Conservation (phyloP, 2,888 invertebrate genomes). For the Athalia rosae region DNA sequence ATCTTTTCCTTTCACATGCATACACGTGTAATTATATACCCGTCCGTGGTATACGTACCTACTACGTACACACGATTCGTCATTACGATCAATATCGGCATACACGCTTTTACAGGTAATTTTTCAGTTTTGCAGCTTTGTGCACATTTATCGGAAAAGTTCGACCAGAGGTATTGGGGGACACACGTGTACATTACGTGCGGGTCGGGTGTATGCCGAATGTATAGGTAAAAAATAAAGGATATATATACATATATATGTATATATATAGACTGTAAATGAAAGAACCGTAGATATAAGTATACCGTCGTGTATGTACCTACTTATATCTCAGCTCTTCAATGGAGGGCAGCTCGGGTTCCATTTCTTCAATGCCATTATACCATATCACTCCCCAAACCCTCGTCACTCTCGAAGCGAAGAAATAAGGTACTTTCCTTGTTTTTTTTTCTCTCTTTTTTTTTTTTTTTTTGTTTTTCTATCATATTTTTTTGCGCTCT, state of each 20-base stretch:
- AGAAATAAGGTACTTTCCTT: slow-evolving; percentile 18
- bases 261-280: not conserved
- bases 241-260: no score
- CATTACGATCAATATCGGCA: not conserved
- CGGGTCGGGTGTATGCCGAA: no score
- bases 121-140: not conserved
- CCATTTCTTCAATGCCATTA: slow-evolving; percentile 31
- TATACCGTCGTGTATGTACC: not conserved
- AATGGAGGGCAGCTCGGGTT: slow-evolving; percentile 28
- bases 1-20: not conserved
- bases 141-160: no score
- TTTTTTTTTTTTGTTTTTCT: not conserved
- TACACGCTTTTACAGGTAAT: not conserved
- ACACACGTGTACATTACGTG: no score
- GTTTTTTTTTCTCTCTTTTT: not conserved
- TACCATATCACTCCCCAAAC: not conserved
- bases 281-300: not conserved
- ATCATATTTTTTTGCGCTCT: not conserved
- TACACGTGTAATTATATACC: not conserved
- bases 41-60: not conserved
- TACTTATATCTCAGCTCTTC: not conserved
- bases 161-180: no score
- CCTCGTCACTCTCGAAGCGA: slow-evolving; percentile 6
- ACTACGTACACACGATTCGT: no score
- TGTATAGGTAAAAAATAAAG: not conserved